Base-by-base conservation (phyloP, 2,888 invertebrate genomes). In the Noctua janthina region DNA sequence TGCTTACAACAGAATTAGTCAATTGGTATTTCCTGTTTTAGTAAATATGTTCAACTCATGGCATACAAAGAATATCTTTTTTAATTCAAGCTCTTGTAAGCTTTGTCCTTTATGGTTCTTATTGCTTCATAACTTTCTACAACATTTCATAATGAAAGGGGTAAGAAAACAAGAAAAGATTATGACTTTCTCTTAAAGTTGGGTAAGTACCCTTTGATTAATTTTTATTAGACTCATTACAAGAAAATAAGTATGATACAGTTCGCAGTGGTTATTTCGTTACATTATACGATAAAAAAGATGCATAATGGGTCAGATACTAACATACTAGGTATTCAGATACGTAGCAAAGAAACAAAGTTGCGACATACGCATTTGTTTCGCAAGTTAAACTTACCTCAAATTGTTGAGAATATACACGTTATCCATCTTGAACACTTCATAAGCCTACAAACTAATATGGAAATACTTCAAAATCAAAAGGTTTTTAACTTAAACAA, bases 401-500 rank as follows among this genome's bases (percentile, higher is more conserved):
- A 96, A 91, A 91, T 96, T 96, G 82, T 96, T 96, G 59, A 96
- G 91, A 87, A 96, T 94, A 87, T 93, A 93, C 59, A 93, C 92
- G 91, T 95, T 96, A 91, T 96, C 96, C 96, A 96, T 96, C 78
- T 88, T 92, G 69, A 64, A 74, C 81, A 86, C 78, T 87, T 89
- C 89, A 88, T 85, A 84, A 70, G 84, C 78, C 90, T 83, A 84
- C 87, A 20, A 77, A 86, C 43, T 71, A 76, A 23, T n/a, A 13
- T 29, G 43, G 1, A 13, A 46, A 43, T 43, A 54, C 43, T 46
- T 67, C 3, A 39, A 62, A 76, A 74, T 54, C 39, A 56, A 74
- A 69, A 43, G 29, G 2, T 59, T 72, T 72, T 10, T 59, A 79
- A 62, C 17, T 23, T 17, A 79, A 82, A 83, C 81, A 83, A 86